Evolutionary conservation across 2,113 vertebrate species (phyloP).

Genomic region (Coracopsis vasa): DNA sequence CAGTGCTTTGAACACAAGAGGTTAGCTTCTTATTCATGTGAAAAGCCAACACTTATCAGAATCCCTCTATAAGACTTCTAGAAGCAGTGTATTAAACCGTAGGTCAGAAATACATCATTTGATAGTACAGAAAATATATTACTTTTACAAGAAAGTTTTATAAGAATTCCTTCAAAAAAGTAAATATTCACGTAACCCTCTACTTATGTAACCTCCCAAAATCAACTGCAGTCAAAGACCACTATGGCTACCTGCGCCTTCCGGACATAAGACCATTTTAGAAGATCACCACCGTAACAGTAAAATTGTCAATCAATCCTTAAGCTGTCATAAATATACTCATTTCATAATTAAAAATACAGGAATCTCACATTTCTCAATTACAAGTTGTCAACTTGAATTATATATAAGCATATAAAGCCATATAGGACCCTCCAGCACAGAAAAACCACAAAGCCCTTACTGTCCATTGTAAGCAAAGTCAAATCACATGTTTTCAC

Average conservation of each 20-base stretch:
- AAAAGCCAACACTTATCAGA: conserved; percentile 29
- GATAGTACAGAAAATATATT: conserved; percentile 76
- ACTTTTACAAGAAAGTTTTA: conserved; percentile 72
- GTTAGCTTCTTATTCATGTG: conserved; percentile 36
- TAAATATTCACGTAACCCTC: conserved; percentile 51
- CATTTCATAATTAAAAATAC: conserved; percentile 38
- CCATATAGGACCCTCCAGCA: conserved; percentile 41
- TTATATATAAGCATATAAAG: conserved; percentile 46
- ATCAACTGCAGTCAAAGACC: conserved; percentile 2
- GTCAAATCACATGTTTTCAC: conserved; percentile 23
- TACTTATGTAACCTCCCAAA: background rate
- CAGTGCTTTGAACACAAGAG: conserved; percentile 38
- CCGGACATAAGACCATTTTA: background rate
- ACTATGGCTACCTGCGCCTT: conserved; percentile 56
- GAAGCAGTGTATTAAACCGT: conserved; percentile 65
- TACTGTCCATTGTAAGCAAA: conserved; percentile 43
- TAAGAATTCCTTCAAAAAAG: conserved; percentile 72
- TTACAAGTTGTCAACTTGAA: background rate
- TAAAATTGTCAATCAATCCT: background rate
- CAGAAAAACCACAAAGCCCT: conserved; percentile 45
- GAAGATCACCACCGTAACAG: background rate
- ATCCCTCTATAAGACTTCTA: conserved; percentile 24
- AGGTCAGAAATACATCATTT: conserved; percentile 56
- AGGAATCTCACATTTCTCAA: conserved; percentile 22
- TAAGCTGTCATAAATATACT: conserved; percentile 50